A percentile compares a stretch with the other conserved stretches of the same genome.
Conservation (phyloP, 2,888 invertebrate species). For the Drosophila fungiperda region DNA sequence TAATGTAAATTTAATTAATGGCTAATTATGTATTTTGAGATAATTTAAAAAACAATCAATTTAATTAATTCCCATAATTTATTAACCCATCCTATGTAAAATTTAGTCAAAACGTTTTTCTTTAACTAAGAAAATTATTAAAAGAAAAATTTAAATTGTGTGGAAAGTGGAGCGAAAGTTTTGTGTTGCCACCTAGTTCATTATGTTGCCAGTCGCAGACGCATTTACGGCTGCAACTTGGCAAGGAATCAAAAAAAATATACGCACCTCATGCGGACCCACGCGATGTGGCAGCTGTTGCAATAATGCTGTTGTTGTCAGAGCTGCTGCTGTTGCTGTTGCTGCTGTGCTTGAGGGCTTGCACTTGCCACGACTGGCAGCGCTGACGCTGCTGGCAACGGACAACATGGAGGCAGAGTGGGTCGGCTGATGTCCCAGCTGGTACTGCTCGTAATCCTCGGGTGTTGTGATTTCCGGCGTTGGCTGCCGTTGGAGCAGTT, state of each 20-base stretch:
- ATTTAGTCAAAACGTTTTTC: too few species aligned
- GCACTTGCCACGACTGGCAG: constrained; percentile 68
- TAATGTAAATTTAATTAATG: too few species aligned
- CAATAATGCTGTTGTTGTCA: constrained; percentile 29
- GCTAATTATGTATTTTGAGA: too few species aligned
- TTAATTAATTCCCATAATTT: too few species aligned
- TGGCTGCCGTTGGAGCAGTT: constrained; percentile 54
- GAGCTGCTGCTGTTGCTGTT: constrained; percentile 39
- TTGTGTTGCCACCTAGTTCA: constrained; percentile 1
- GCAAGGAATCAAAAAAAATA: not conserved
- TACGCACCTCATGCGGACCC: constrained; percentile 73
- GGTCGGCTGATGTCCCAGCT: constrained; percentile 72
- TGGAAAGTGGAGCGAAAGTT: not conserved
- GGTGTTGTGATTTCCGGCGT: constrained; percentile 74
- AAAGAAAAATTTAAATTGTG: constrained; percentile 2
- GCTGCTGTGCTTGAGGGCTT: constrained; percentile 45
- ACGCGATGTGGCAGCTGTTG: constrained; percentile 46
- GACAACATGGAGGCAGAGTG: constrained; percentile 76
- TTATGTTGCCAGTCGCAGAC: constrained; percentile 9
- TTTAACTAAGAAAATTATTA: too few species aligned
- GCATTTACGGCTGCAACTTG: not conserved
- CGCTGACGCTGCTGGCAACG: constrained; percentile 70
- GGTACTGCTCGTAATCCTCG: constrained; percentile 78
- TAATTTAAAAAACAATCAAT: too few species aligned
- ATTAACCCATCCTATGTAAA: too few species aligned